A percentile compares a stretch with the other conserved stretches of the same genome.
Conservation (phyloP, 2,888 invertebrate genomes). For the Thecophora atra region DNA sequence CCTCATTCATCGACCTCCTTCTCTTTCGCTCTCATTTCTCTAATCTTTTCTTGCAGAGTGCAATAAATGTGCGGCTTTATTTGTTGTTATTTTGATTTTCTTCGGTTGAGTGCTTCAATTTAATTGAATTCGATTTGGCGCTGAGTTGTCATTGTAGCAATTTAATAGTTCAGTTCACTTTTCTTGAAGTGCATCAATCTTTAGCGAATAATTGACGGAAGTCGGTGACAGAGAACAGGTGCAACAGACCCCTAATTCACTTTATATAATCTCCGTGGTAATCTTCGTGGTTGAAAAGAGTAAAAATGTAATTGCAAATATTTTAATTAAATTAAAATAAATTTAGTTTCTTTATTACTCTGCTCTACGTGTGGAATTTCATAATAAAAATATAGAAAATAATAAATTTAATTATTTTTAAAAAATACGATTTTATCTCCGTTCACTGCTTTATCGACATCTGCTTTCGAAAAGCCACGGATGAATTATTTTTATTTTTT, state of each 20-base stretch:
- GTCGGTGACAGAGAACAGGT: conserved; percentile 2
- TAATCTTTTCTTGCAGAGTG: not conserved
- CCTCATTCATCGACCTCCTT: not conserved
- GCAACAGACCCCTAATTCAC: not conserved
- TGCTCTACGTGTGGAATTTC: no score
- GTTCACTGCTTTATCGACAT: not conserved
- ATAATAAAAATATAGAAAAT: no score
- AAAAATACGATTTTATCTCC: no score
- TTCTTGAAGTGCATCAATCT: not conserved
- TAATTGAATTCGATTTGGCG: conserved; percentile 31
- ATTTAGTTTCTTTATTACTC: no score
- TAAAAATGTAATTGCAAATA: no score
- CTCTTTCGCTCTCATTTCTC: not conserved
- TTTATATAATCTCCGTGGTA: not conserved
- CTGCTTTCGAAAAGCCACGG: not conserved
- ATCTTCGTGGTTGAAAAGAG: no score
- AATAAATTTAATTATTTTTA: no score
- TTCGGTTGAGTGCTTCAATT: conserved; percentile 26
- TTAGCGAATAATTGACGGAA: conserved; percentile 11
- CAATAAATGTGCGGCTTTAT: not conserved
- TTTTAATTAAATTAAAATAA: no score
- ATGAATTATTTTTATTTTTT: not conserved
- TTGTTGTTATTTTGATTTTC: not conserved
- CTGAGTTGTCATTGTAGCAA: conserved; percentile 21
- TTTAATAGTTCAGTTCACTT: conserved; percentile 5